Evolutionary conservation across 2,113 vertebrate species (phyloP), one percentile per base, ranked within the genome.

Genomic region (Albula glossodonta): DNA sequence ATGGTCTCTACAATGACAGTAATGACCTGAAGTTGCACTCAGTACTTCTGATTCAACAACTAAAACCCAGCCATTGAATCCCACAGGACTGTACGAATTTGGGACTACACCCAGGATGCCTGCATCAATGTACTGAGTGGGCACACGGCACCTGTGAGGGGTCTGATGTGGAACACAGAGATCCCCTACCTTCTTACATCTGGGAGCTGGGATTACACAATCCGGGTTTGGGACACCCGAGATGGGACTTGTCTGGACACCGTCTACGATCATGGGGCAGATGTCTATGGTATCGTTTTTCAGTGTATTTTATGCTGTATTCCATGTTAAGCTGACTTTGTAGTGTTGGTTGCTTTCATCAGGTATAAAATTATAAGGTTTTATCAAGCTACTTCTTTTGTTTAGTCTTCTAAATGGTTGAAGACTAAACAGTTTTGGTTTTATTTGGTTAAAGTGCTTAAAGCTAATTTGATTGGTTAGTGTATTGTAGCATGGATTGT

Each of bases 181-280:
- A 95, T 99, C 87, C 98, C 98, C 0, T 99, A 97, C 85, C 96
- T 99, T 5, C 94, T 99, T 13, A 93, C 97, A 79, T 99, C 98
- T n/a, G 98, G 98, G 52, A 99, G 98, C 81, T 99, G 98, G 98
- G 98, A 99, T 92, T 98, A 98, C 82, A 97, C 97, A 12, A 99
- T 99, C 89, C 95, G 96, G 87, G 97, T 98, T 1, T 99, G 98
- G 98, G 98, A 99, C 92, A 99, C 97, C 4, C 96, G 98, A 91
- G 97, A 97, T 50, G 98, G 98, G 87, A 96, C 93, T 0, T 99
- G 98, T 91, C 89, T 99, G 88, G 98, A 99, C 83, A 98, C 96
- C 0, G 97, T 97, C 52, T 97, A 92, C 51, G 98, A 99, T 91
- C 98, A 99, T 6, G 98, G 98, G 77, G 98, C 98, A 70, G 98